Base-by-base conservation (phyloP, 2,113 vertebrate genomes). In the Oncorhynchus gorbuscha region DNA sequence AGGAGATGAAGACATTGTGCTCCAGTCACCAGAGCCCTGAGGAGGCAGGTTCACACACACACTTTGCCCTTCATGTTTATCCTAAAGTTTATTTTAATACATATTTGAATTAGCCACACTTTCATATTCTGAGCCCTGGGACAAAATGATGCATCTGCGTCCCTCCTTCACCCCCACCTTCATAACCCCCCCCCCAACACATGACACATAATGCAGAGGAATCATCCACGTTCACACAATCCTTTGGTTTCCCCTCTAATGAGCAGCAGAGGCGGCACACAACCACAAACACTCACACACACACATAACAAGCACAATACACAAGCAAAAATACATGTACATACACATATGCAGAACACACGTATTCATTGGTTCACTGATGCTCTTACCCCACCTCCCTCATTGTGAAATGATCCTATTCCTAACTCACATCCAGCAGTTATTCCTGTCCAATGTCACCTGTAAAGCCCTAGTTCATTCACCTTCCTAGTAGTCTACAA, bases 51-150 rank as follows among this genome's bases (percentile, higher is more conserved):
- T 76, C 87, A 88, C 73, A 85, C 79, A 61, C 78, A 72, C 81
- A 78, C 39, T 70, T 70, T 69, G 78, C 72, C 85, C 89, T 92
- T 90, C 90, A 91, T 92, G 88, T 93, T 89, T 91, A 91, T 92
- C 91, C 90, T 91, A 88, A 89, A 88, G 85, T 89, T 83, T 88
- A 89, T 92, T 91, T 92, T 92, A 92, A 94, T 93, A 93, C 92
- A 93, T 92, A 93, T 93, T 92, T 92, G 92, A 92, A 92, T 93
- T 93, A 92, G 86, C 83, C 89, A 93, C 92, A 90, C 89, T 92
- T 92, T 91, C 86, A 91, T 87, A 93, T 91, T 90, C 86, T 80
- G 82, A 79, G 91, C 92, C 90, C 84, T 69, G 73, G 87, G 92
- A 89, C 89, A 85, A 82, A 79, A 77, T 85, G 76, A 84, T 79